These are phyloP conservation scores for Halocynthia aurantium DNA, from an alignment of 23 tunicate genomes.

Conservation along the genomic window DNA sequence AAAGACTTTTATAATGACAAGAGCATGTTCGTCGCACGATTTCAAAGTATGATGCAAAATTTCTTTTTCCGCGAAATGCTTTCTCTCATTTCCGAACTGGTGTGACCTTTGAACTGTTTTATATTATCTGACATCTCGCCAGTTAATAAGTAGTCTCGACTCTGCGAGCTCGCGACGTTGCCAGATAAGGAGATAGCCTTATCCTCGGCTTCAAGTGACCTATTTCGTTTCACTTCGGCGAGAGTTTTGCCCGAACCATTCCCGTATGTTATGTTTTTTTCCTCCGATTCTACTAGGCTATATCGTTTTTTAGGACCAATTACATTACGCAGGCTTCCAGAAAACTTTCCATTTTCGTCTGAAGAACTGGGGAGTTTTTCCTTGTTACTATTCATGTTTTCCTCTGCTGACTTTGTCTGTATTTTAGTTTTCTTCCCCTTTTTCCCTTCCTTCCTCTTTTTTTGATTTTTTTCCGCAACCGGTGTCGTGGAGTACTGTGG, in stretches of 20 bases:
- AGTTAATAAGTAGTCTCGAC: too few species aligned
- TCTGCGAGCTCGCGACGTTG: too few species aligned
- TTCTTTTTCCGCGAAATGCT: conserved; percentile 1
- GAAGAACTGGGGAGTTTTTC: not conserved
- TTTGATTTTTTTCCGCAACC: too few species aligned
- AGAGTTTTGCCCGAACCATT: conserved; percentile 15
- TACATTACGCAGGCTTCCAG: conserved; percentile 9
- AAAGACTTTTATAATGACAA: too few species aligned
- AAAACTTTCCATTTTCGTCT: not conserved
- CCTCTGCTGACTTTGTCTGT: not conserved
- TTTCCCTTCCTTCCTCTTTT: not conserved
- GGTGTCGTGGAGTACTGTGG: too few species aligned
- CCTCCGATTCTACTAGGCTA: conserved; percentile 7
- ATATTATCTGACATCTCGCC: conserved; percentile 1
- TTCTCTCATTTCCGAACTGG: not conserved
- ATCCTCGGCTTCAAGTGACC: conserved; percentile 1
- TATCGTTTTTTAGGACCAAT: conserved; percentile 16
- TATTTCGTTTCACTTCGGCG: conserved; percentile 18
- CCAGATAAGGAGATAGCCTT: not conserved
- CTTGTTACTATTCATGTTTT: not conserved
- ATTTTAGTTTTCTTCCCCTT: conserved; percentile 7
- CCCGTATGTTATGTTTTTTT: not conserved
- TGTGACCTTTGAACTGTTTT: conserved; percentile 25
- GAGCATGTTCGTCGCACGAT: too few species aligned
- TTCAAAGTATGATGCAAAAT: conserved; percentile 5